Evolutionary conservation across 53 echinoderm and acorn worm genomes (phyloP), one percentile per base, ranked within the genome.

Genomic region (Hippasteria phrygiana): DNA sequence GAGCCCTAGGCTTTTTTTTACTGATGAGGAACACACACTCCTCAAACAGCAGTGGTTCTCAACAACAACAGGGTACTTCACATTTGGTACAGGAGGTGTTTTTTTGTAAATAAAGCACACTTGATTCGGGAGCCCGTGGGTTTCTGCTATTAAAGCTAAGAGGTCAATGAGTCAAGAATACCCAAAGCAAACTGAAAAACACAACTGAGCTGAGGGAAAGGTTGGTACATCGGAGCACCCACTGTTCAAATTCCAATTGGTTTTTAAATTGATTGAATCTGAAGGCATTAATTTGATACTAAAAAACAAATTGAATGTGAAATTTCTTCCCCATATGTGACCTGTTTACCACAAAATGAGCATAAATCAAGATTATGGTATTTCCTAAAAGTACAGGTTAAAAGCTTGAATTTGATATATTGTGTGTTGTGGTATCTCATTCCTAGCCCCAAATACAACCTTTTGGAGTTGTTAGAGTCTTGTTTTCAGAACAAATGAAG

Each of bases 131-230:
- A 8, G 13, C 67, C 34, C 7, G 6, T 47, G 6, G 47, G 6
- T 6, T 6, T 48, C 7, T 48, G 48, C 48, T 10, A 10, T 48
- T 7, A 48, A 14, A 48, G 37, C 4, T 33, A 67, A 67, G 36
- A 35, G 72, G 72, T 72, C 40, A 72, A 72, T 42, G 42, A 72
- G 72, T 72, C 72, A 72, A 72, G 72, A 72, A 38, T 72, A 42
- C 36, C 37, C 12, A 72, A 42, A 42, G 36, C 72, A 72, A 72
- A 72, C 72, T 41, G 42, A 18, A 3, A 18, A 54, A 54, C 20
- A 24, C 8, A 59, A 59, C n/a, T n/a, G n/a, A n/a, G n/a, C n/a
- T n/a, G n/a, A n/a, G n/a, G 16, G 59, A 59, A 59, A 22, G 20
- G 59, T 59, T 22, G n/a, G 17, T 26, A 0, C 0, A 59, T 0